Evolutionary conservation across 1,140 invertebrate species (phyloP).

Genomic region (Cydia pomonella): DNA sequence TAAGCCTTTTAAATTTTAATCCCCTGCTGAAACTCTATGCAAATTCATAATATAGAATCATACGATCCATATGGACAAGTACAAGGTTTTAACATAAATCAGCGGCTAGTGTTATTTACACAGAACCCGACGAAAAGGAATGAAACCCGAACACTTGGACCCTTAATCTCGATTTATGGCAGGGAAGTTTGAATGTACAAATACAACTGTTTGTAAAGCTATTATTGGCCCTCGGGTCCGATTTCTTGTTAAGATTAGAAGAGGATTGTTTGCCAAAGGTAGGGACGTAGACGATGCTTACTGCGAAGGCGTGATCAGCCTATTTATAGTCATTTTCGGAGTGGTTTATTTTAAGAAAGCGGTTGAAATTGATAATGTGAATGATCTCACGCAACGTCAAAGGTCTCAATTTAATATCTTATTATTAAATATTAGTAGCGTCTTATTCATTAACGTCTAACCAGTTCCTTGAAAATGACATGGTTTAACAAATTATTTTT

Average conservation of each 20-base stretch:
- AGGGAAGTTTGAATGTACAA: slow-evolving; percentile 35
- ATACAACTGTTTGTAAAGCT: slow-evolving; percentile 37
- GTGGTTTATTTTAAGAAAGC: not conserved
- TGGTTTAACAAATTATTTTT: too few species aligned
- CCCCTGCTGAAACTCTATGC: too few species aligned
- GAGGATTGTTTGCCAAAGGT: not conserved
- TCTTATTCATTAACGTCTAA: too few species aligned
- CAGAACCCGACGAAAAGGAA: slow-evolving; percentile 46
- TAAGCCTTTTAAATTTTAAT: too few species aligned
- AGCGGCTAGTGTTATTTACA: slow-evolving; percentile 41
- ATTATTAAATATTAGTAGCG: too few species aligned
- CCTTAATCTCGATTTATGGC: slow-evolving; percentile 51
- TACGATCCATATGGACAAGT: too few species aligned
- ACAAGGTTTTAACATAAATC: too few species aligned
- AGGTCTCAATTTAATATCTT: not conserved
- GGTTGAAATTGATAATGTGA: not conserved
- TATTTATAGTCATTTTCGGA: not conserved
- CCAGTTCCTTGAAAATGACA: too few species aligned
- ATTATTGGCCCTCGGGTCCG: slow-evolving; percentile 36
- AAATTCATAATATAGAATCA: too few species aligned
- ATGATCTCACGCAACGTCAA: not conserved
- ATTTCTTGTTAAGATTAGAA: slow-evolving; percentile 23
- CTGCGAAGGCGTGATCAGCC: not conserved
- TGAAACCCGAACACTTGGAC: slow-evolving; percentile 40
- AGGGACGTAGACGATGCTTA: not conserved